Percentiles rank a stretch among this genome's conserved stretches.
Evolutionary conservation across 2,888 invertebrate species (phyloP).

Genomic region (Zelleria hepariella): DNA sequence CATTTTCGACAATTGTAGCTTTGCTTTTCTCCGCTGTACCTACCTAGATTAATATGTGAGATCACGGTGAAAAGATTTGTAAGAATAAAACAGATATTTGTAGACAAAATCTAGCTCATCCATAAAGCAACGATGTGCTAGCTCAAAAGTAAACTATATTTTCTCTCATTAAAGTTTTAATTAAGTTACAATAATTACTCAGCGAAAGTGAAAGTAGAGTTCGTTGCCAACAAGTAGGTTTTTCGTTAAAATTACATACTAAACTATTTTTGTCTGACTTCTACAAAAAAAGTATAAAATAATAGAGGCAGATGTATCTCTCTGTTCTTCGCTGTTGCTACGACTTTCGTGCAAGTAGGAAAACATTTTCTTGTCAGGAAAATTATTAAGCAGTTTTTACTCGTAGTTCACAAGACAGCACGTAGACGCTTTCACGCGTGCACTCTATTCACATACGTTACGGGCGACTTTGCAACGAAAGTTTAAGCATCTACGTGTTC

Average conservation of each 20-base stretch:
- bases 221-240: background rate
- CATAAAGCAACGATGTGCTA: background rate
- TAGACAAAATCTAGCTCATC: background rate
- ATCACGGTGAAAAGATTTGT: too few species aligned
- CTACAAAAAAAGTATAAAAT: background rate
- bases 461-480: too few species aligned
- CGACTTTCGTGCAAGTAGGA: too few species aligned
- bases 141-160: background rate
- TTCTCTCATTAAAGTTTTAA: background rate
- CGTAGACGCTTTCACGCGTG: too few species aligned
- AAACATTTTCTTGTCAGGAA: too few species aligned
- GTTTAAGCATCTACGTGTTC: too few species aligned
- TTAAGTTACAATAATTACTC: background rate
- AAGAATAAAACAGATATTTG: background rate
- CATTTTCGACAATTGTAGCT: too few species aligned
- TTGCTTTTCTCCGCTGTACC: too few species aligned
- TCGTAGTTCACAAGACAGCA: too few species aligned
- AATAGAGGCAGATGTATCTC: background rate
- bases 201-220: conserved; percentile 3
- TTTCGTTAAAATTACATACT: background rate
- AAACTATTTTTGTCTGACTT: background rate
- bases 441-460: too few species aligned
- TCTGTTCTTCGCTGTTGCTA: background rate
- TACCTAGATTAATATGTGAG: too few species aligned
- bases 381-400: too few species aligned